These are phyloP conservation scores for Pelagia noctiluca DNA, from an alignment of 30 jellyfish, hydroid and myxozoan genomes.

Conservation along the genomic window DNA sequence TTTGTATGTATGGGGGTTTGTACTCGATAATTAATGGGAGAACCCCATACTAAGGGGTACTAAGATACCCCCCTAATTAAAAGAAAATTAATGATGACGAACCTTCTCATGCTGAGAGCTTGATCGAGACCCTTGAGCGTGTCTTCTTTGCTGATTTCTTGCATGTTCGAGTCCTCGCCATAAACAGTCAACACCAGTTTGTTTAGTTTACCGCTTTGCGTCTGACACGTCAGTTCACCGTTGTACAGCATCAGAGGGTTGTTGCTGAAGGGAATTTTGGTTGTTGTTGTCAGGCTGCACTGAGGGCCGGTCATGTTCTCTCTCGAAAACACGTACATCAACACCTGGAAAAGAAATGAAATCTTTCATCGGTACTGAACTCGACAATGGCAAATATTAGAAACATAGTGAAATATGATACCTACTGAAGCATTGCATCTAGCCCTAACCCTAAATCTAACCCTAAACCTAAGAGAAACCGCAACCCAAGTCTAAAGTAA, in stretches of 20 bases:
- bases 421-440: no score
- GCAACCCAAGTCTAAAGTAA: no score
- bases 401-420: no score
- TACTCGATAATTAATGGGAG: no score
- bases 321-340: conserved; percentile 57
- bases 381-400: no score
- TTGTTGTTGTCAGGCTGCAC: conserved; percentile 79
- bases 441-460: no score
- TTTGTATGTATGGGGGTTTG: no score
- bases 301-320: conserved; percentile 77
- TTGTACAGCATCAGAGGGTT: conserved; percentile 88
- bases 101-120: conserved; percentile 59
- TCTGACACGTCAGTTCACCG: conserved; percentile 93
- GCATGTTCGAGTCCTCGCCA: conserved; percentile 46
- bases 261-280: conserved; percentile 80
- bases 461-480: no score
- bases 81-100: no score
- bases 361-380: no score
- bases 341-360: conserved; percentile 15
- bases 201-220: conserved; percentile 90
- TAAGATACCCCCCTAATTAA: no score
- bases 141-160: conserved; percentile 24
- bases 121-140: conserved; percentile 35
- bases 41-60: no score
- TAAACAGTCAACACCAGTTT: conserved; percentile 39